These are phyloP conservation scores for Calonectris borealis DNA, from an alignment of 2,113 vertebrate species.

Conservation along the genomic window DNA sequence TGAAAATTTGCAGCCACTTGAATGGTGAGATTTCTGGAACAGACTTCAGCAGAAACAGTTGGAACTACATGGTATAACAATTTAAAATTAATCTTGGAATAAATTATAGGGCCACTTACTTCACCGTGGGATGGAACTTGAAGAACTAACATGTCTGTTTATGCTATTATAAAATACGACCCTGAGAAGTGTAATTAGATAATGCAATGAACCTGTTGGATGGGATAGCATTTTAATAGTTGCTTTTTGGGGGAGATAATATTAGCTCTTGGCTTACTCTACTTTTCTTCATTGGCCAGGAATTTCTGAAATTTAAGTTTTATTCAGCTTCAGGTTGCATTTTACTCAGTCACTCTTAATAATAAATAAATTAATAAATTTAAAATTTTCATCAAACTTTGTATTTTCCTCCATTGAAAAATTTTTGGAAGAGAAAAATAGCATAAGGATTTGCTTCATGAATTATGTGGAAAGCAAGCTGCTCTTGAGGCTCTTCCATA, in stretches of 20 bases:
- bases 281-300: background rate
- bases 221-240: background rate
- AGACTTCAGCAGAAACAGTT: background rate
- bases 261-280: background rate
- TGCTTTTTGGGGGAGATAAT: fast-evolving
- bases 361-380: background rate
- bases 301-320: background rate
- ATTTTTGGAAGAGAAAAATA: background rate
- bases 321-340: background rate
- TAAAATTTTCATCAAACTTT: background rate
- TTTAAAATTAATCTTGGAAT: background rate
- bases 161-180: no score
- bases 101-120: background rate
- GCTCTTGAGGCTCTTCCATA: background rate
- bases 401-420: background rate
- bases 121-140: background rate
- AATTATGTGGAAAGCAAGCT: background rate
- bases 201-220: background rate
- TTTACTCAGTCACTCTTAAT: background rate
- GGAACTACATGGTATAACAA: background rate
- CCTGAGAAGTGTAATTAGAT: background rate
- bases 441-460: background rate
- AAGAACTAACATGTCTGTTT: background rate
- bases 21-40: background rate
- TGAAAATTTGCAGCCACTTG: background rate